Conservation (phyloP, 64 coral and sea anemone species). For the Pocillopora verrucosa region DNA sequence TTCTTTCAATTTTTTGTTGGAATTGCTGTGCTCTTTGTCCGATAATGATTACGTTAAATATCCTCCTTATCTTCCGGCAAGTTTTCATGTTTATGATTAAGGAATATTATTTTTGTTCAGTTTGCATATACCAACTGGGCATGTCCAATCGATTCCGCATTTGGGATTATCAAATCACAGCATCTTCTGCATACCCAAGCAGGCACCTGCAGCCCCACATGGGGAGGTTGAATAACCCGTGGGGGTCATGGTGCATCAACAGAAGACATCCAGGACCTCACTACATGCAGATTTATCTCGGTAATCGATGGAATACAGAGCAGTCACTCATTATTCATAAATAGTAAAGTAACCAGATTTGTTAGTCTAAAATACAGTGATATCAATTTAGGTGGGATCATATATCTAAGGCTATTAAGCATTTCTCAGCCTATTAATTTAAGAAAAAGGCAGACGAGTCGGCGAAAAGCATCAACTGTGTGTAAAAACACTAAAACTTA, state of each 20-base stretch:
- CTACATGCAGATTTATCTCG: conserved; percentile 75
- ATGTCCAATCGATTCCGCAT: conserved; percentile 59
- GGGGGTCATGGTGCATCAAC: conserved; percentile 72
- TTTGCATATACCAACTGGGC: conserved; percentile 84
- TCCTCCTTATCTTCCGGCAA: not conserved
- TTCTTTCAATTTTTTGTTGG: no score
- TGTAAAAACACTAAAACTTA: no score
- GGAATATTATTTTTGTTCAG: conserved; percentile 17
- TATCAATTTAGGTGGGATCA: no score
- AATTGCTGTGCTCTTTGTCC: no score
- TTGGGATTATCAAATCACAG: conserved; percentile 82
- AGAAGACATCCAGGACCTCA: conserved; percentile 32
- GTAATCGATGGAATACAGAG: not conserved
- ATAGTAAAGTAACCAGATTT: no score
- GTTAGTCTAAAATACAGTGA: no score
- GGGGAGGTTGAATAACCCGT: conserved; percentile 58
- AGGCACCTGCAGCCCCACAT: conserved; percentile 59
- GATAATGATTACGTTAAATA: not conserved
- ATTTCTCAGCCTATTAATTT: no score
- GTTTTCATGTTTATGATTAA: not conserved
- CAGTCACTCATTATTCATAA: not conserved
- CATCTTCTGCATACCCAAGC: conserved; percentile 64
- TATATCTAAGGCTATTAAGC: no score
- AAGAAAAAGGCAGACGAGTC: no score
- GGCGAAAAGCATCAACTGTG: no score